Conservation (phyloP, 2,113 vertebrate genomes). For the Elephas maximus region DNA sequence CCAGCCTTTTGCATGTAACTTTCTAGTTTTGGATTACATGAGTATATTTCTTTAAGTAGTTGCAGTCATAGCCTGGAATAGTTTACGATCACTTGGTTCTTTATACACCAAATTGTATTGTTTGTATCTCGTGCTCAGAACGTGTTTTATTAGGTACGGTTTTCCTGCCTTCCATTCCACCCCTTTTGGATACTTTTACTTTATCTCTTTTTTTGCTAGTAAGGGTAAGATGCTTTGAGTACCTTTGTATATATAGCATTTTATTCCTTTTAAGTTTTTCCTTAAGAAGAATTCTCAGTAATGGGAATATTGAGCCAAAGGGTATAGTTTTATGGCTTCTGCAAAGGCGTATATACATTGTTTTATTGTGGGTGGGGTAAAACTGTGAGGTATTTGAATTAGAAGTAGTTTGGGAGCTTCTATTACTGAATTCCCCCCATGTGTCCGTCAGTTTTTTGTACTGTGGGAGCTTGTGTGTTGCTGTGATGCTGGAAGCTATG, state of each 20-base stretch:
- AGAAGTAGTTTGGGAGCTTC: not conserved
- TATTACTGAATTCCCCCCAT: not conserved
- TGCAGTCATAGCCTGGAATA: conserved; percentile 50
- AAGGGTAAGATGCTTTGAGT: conserved; percentile 6
- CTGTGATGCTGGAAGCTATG: too few relatives aligned
- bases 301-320: not conserved
- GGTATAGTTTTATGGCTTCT: conserved; percentile 13
- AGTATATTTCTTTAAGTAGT: not conserved
- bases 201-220: not conserved
- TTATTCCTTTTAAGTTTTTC: conserved; percentile 59
- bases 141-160: not conserved
- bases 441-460: too few relatives aligned
- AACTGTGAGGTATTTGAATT: conserved; percentile 47
- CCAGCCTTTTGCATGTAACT: conserved; percentile 49
- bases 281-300: conserved; percentile 37
- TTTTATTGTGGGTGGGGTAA: conserved; percentile 14
- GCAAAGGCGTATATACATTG: not conserved
- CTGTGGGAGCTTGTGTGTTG: too few relatives aligned
- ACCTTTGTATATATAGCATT: conserved; percentile 5
- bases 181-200: not conserved
- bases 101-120: conserved; percentile 42
- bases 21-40: not conserved
- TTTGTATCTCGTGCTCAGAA: conserved; percentile 44
- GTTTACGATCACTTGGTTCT: conserved; percentile 53
- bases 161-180: not conserved